Evolutionary conservation across 2,113 vertebrate species (phyloP), one percentile per base, ranked within the genome.

Genomic region (Manacus vitellinus): DNA sequence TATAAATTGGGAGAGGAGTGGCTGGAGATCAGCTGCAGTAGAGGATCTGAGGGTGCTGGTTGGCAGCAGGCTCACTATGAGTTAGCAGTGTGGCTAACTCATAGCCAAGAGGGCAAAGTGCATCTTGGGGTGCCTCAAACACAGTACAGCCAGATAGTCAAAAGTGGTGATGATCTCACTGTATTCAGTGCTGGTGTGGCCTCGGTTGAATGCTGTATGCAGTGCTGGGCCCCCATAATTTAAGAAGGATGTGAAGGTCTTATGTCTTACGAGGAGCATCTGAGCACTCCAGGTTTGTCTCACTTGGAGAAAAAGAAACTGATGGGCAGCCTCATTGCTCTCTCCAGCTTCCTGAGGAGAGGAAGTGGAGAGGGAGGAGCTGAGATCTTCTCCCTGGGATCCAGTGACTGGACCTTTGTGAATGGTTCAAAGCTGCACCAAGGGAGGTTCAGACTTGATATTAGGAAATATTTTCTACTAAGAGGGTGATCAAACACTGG

Each of bases 91-190:
- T 39, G 24, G 39, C 39, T 41, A 41, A 41, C 39, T 41, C 39
- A 41, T 41, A 65, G 35, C 37, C 23, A 9, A 7, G 39, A 33
- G 11, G 9, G 8, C 27, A 56, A 72, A 27, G 12, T 2, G 0
- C 8, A 41, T 23, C 13, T 18, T n/a, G 24, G 3, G 12, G 3
- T 16, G 2, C 19, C 44, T 20, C 39, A 55, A 41, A 35, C 14
- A 31, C 21, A 23, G 17, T 4, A 22, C 2, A 35, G 14, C 5
- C 31, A 65, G 14, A 3, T 0, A 0, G 17, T 21, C 8, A 52
- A 15, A 20, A 55, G 25, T 17, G 25, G 8, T 51, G 41, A 43
- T 41, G 18, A 2, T 27, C 8, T 12, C 0, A 1, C 4, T 55
- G 21, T 14, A 6, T 24, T 41, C 6, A 66, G 16, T 2, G 1